Evolutionary conservation across 2,888 invertebrate species (phyloP), one percentile per base, ranked within the genome.

Genomic region (Ceriagrion tenellum): DNA sequence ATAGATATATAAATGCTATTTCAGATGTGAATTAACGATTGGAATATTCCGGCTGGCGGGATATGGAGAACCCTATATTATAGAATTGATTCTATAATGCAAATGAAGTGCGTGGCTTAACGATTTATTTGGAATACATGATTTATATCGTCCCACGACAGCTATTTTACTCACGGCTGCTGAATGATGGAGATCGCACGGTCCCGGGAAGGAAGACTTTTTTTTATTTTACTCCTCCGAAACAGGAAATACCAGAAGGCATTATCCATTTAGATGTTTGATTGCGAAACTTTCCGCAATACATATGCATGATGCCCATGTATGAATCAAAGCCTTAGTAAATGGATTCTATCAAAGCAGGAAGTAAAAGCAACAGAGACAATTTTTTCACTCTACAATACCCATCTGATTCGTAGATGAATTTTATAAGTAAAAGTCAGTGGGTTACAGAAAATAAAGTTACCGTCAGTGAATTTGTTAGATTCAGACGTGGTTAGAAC

Each of bases 61-160:
- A 55, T 55, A 16, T 26, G 89, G 89, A 55, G 47, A 89, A 89
- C 55, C 55, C 55, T 89, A 12, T 26, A 55, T 89, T 89, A n/a
- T 55, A 35, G 88, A 55, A 55, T 89, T 55, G 55, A 55, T 89
- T 26, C 89, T 18, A 23, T 18, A 26, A 89, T 55, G 55, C 55
- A 89, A 55, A 47, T 89, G 55, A 89, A 89, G 55, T 12, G 55
- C 10, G 55, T 13, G 23, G n/a, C 47, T 89, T 89, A 55, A 89
- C 89, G 89, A 89, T 55, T 89, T 89, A 89, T 55, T 47, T 55
- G 23, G 89, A 16, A n/a, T 89, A 55, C 20, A 55, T 55, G 55
- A 89, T 89, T 89, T 26, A 89, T 89, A 18, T 55, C 47, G 47
- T 55, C 89, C 26, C 40, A 23, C 26, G 55, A 55, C 55, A 55